Percentiles rank a stretch among this genome's conserved stretches.
Conservation (phyloP, 1,140 invertebrate species). For the Neuroterus valhalla region DNA sequence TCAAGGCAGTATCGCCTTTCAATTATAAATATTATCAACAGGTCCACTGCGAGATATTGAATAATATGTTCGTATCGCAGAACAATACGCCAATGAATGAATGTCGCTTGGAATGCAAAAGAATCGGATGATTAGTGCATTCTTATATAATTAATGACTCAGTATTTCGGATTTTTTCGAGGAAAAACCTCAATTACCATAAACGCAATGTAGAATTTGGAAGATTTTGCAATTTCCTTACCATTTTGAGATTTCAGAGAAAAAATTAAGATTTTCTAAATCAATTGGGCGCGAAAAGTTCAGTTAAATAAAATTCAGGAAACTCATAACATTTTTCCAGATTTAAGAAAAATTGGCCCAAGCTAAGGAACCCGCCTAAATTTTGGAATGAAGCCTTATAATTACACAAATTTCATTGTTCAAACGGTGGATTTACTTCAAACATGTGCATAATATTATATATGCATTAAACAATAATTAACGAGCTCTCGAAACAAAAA, state of each 20-base stretch:
- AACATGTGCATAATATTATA: too few species aligned
- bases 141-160: slow-evolving; percentile 10
- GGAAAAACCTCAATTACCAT: slow-evolving; percentile 1
- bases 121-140: slow-evolving; percentile 20
- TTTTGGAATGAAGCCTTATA: too few species aligned
- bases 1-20: slow-evolving; percentile 43
- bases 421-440: too few species aligned
- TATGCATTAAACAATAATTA: too few species aligned
- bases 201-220: background rate
- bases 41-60: slow-evolving; percentile 31
- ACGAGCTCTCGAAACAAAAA: too few species aligned
- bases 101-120: slow-evolving; percentile 36
- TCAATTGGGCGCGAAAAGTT: too few species aligned
- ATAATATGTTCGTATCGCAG: slow-evolving; percentile 13
- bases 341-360: too few species aligned
- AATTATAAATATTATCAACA: slow-evolving; percentile 18
- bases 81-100: slow-evolving; percentile 25
- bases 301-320: too few species aligned
- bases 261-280: too few species aligned
- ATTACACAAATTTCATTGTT: too few species aligned
- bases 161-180: background rate
- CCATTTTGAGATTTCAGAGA: background rate
- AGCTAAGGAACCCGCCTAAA: too few species aligned
- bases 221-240: background rate
- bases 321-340: too few species aligned